These are phyloP conservation scores for Archegozetes longisetosus DNA, from an alignment of 1,140 invertebrate species.

Conservation along the genomic window DNA sequence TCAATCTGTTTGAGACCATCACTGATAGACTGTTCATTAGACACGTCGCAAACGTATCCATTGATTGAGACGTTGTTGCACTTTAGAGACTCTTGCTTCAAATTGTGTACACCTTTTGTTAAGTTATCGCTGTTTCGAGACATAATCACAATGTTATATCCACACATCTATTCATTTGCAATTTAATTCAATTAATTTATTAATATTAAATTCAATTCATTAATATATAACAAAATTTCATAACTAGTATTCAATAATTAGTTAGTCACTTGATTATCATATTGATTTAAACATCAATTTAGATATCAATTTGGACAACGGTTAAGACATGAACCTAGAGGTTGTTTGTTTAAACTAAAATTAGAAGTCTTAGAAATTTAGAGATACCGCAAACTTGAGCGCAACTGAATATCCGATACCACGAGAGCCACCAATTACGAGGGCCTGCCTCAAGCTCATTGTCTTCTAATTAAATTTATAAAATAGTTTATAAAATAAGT, in stretches of 20 bases:
- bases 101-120: not conserved
- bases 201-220: not conserved
- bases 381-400: constrained; percentile 13
- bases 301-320: no score
- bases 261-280: no score
- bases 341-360: no score
- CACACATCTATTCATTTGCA: not conserved
- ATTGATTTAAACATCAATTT: no score
- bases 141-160: constrained; percentile 4
- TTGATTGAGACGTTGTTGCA: not conserved
- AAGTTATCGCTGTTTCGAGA: constrained; percentile 3
- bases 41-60: not conserved
- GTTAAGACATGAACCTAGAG: no score
- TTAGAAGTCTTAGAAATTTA: no score
- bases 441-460: constrained; percentile 33
- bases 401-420: constrained; percentile 16
- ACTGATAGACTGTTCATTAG: not conserved
- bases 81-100: not conserved
- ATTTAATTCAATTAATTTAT: not conserved
- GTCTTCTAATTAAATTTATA: no score
- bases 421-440: constrained; percentile 18
- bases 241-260: no score
- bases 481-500: no score
- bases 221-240: no score
- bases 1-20: not conserved